These are phyloP conservation scores for Pandion haliaetus DNA, from an alignment of 2,113 vertebrate species.

Conservation along the genomic window DNA sequence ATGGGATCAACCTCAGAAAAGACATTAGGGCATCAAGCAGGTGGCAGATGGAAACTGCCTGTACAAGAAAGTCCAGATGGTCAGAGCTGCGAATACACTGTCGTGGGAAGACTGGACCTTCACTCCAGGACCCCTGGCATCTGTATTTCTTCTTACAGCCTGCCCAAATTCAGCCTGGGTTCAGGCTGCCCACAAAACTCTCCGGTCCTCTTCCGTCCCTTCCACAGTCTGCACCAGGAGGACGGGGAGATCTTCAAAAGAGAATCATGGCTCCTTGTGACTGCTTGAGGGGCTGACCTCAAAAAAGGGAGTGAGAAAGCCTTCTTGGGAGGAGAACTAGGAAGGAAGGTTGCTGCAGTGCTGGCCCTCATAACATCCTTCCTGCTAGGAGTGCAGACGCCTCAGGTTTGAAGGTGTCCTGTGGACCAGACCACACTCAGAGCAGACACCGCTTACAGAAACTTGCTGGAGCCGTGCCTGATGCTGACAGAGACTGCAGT, in stretches of 20 bases:
- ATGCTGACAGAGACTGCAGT: background rate
- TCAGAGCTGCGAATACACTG: background rate
- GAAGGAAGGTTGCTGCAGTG: background rate
- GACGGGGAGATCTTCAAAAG: background rate
- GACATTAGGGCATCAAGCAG: background rate
- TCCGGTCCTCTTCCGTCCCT: background rate
- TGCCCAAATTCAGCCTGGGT: background rate
- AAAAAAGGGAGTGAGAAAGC: background rate
- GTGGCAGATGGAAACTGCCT: background rate
- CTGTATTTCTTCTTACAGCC: background rate
- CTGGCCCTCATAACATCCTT: background rate
- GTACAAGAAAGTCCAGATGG: background rate
- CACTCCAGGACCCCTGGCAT: background rate
- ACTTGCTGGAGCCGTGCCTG: background rate
- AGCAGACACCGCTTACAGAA: background rate
- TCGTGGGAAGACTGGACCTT: background rate
- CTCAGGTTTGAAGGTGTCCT: background rate
- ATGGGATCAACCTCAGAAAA: background rate
- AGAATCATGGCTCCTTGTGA: background rate
- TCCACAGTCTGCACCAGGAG: background rate
- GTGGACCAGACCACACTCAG: background rate
- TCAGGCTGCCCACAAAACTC: background rate
- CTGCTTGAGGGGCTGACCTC: background rate
- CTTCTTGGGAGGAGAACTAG: background rate
- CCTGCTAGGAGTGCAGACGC: background rate